A percentile compares a stretch with the other conserved stretches of the same genome.
phyloP scores from a whole-genome alignment of 2,888 invertebrate genomes.

The Kryphioiulus occultus region DNA sequence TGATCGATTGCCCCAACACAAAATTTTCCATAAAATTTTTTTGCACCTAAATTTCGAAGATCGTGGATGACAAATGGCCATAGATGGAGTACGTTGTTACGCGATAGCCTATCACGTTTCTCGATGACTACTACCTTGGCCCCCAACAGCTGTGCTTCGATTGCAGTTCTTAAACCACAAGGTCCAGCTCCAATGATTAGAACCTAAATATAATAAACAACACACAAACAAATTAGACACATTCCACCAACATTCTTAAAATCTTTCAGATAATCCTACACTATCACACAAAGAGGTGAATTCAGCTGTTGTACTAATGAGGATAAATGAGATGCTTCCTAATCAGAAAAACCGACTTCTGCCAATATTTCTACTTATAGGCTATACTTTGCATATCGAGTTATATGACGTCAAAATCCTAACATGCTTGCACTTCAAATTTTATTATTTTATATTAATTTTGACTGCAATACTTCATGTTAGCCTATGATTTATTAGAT shows the following conservation, averaged over 20 bases:
- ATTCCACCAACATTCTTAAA: not conserved
- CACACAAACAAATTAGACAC: not conserved
- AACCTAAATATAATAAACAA: constrained; percentile 63
- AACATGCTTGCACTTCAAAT: too few relatives aligned
- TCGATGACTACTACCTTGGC: constrained; percentile 92
- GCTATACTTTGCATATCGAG: too few relatives aligned
- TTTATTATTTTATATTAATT: too few relatives aligned
- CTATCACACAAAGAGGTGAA: too few relatives aligned
- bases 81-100: constrained; percentile 96
- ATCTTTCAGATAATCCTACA: not conserved
- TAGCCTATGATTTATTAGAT: too few relatives aligned
- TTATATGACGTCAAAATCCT: too few relatives aligned
- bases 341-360: too few relatives aligned
- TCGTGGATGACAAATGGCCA: constrained; percentile 99
- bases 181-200: constrained; percentile 96
- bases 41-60: constrained; percentile 89
- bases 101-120: constrained; percentile 90
- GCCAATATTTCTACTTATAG: too few relatives aligned
- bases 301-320: too few relatives aligned
- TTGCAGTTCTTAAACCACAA: constrained; percentile 92
- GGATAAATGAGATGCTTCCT: too few relatives aligned
- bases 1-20: constrained; percentile 99
- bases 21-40: constrained; percentile 98
- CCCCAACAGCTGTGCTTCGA: constrained; percentile 94
- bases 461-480: too few relatives aligned